Conservation (phyloP, 2,113 vertebrate species). For the Pheucticus melanocephalus region DNA sequence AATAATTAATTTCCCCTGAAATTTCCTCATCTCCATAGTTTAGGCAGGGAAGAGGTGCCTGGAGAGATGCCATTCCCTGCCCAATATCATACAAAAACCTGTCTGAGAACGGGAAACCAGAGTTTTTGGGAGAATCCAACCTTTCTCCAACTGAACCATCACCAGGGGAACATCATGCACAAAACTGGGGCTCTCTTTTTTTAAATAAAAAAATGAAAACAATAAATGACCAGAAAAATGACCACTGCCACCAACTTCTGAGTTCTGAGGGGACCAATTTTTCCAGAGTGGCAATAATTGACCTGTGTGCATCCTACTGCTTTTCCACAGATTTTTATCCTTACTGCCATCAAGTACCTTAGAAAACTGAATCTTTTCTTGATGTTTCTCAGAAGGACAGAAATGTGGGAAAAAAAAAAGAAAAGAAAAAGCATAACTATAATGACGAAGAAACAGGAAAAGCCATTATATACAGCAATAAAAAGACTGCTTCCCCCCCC, state of each 20-base stretch:
- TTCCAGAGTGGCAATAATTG: neutral
- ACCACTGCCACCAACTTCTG: neutral
- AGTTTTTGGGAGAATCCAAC: neutral
- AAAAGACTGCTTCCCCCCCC: slow-evolving; percentile 41
- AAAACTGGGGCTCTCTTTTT: fast-evolving
- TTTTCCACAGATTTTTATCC: neutral
- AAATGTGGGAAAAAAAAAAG: neutral
- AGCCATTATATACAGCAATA: slow-evolving; percentile 55
- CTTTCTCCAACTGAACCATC: neutral
- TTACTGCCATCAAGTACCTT: neutral
- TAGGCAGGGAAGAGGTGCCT: neutral
- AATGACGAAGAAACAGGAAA: slow-evolving; percentile 57
- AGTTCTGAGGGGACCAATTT: neutral
- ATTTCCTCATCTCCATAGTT: neutral
- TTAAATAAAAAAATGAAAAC: neutral
- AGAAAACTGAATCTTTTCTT: neutral
- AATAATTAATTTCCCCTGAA: neutral
- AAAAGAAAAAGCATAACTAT: neutral
- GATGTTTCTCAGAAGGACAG: neutral
- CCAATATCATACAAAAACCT: neutral
- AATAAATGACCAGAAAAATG: neutral
- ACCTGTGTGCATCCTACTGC: neutral
- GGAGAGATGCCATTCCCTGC: neutral
- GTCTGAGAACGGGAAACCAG: neutral
- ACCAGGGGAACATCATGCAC: neutral